Percentiles rank a stretch among this genome's conserved stretches.
Conservation (phyloP, 2,888 invertebrate genomes). For the Strigamia crassipes region DNA sequence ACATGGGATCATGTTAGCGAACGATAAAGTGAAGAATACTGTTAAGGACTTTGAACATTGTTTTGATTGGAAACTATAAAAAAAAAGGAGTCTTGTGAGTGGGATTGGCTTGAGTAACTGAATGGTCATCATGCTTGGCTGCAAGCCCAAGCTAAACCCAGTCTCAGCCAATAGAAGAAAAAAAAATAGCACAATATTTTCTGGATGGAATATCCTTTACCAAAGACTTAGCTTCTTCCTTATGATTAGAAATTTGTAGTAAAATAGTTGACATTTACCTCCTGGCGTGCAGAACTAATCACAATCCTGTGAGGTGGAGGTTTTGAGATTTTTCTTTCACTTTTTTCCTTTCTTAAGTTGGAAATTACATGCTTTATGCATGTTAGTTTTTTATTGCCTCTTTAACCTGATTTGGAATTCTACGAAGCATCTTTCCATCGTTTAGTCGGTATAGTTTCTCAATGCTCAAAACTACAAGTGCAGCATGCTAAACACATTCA, state of each 20-base stretch:
- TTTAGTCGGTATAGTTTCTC: conserved; percentile 16
- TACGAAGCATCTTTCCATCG: conserved; percentile 22
- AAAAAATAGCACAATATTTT: neutral
- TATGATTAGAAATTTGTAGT: neutral
- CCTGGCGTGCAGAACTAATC: neutral
- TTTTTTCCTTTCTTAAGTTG: neutral
- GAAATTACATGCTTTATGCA: conserved; percentile 30
- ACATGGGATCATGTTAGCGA: neutral
- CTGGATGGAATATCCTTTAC: neutral
- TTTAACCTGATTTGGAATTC: conserved; percentile 26
- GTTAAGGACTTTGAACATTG: neutral
- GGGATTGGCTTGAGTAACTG: neutral
- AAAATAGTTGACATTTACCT: neutral
- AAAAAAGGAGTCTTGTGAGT: neutral
- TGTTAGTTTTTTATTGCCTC: conserved; percentile 26
- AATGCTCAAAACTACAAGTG: conserved; percentile 26
- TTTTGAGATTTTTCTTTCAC: neutral
- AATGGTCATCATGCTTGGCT: neutral
- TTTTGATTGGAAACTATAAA: neutral
- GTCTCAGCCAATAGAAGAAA: neutral
- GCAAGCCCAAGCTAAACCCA: neutral
- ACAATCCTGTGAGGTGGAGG: neutral
- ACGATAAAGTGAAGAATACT: neutral
- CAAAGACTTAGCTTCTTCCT: neutral
- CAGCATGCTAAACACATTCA: conserved; percentile 30